Evolutionary conservation across 2,888 invertebrate genomes (phyloP).

Genomic region (Nineta flava): DNA sequence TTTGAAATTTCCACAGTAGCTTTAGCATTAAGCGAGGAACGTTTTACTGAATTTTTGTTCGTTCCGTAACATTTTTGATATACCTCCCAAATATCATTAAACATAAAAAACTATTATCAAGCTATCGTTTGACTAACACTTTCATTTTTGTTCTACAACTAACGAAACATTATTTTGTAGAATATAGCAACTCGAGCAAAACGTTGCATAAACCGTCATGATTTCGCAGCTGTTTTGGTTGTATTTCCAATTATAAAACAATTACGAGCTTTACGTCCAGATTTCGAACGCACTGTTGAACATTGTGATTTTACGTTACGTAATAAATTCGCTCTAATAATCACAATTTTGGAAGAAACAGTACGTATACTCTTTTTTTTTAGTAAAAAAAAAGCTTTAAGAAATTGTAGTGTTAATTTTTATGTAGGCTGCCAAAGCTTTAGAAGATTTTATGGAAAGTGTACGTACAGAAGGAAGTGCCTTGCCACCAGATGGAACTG

Average conservation of each 20-base stretch:
- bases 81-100: too few species aligned
- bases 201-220: slow-evolving; percentile 58
- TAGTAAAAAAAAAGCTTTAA: not conserved
- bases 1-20: too few species aligned
- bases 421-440: slow-evolving; percentile 57
- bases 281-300: slow-evolving; percentile 63
- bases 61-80: too few species aligned
- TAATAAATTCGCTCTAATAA: slow-evolving; percentile 54
- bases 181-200: slow-evolving; percentile 58
- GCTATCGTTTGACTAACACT: too few species aligned
- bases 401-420: slow-evolving; percentile 29
- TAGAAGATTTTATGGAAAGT: slow-evolving; percentile 87
- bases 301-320: slow-evolving; percentile 51
- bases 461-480: slow-evolving; percentile 64
- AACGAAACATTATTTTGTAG: slow-evolving; percentile 23
- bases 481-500: slow-evolving; percentile 93
- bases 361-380: slow-evolving; percentile 26
- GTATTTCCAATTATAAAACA: slow-evolving; percentile 73
- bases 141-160: slow-evolving; percentile 1
- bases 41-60: too few species aligned
- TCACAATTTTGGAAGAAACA: slow-evolving; percentile 57
- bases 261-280: slow-evolving; percentile 56
- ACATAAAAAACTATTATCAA: too few species aligned
- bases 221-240: slow-evolving; percentile 63
- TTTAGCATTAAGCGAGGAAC: too few species aligned